phyloP scores from a whole-genome alignment of 2,888 invertebrate genomes.

The Drosophila aldrichi region DNA sequence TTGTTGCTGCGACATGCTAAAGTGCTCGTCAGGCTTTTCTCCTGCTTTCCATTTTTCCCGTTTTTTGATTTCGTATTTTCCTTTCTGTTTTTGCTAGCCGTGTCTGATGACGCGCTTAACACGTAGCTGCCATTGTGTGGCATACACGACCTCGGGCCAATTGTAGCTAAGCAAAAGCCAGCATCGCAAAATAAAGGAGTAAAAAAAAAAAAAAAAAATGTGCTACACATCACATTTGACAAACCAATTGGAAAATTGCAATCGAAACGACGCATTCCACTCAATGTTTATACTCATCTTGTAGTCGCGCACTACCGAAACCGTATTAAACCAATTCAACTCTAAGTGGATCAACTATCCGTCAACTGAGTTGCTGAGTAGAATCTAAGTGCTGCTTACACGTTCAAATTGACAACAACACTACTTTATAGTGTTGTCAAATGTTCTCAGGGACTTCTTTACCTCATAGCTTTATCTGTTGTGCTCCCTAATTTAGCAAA shows the following conservation, averaged over 20 bases:
- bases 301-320: neutral
- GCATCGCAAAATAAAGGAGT: neutral
- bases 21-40: constrained; percentile 79
- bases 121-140: constrained; percentile 77
- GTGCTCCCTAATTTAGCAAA: neutral
- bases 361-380: neutral
- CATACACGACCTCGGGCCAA: constrained; percentile 68
- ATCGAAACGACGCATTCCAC: constrained; percentile 31
- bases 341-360: constrained; percentile 9
- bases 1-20: constrained; percentile 74
- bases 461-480: neutral
- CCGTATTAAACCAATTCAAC: neutral
- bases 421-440: neutral
- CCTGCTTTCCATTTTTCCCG: constrained; percentile 1
- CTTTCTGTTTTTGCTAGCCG: constrained; percentile 29
- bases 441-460: neutral
- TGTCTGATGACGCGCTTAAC: constrained; percentile 77
- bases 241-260: constrained; percentile 62
- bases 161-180: constrained; percentile 18
- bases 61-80: constrained; percentile 18
- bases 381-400: neutral
- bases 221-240: constrained; percentile 39
- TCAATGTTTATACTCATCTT: constrained; percentile 17
- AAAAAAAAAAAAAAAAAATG: too few species aligned
- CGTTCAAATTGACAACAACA: neutral